Conservation (phyloP, 2,113 vertebrate species). For the Otolemur garnettii region DNA sequence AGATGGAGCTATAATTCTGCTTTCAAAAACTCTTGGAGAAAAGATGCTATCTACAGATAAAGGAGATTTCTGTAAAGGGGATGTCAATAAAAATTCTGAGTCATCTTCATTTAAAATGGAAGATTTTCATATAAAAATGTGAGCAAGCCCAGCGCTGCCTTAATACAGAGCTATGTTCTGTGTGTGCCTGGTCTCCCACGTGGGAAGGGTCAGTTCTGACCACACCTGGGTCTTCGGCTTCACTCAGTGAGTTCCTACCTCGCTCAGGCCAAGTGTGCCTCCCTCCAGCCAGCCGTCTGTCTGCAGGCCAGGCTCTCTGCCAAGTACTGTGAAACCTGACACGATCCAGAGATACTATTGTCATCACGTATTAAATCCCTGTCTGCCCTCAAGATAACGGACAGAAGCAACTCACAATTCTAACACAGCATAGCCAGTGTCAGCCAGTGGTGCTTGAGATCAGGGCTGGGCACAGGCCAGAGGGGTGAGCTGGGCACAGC, state of each 20-base stretch:
- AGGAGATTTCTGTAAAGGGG: not conserved
- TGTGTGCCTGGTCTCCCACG: not conserved
- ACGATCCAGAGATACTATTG: not conserved
- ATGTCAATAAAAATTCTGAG: not conserved
- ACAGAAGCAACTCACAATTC: not conserved
- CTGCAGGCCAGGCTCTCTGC: not conserved
- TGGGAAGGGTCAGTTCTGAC: not conserved
- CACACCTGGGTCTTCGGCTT: not conserved
- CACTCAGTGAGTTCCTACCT: not conserved
- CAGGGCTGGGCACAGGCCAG: not conserved
- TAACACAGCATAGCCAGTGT: not conserved
- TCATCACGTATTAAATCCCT: too few species aligned
- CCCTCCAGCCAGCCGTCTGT: not conserved
- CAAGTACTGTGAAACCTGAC: not conserved
- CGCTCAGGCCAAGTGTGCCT: accelerated
- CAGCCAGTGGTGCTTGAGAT: not conserved
- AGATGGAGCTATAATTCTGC: conserved; percentile 12
- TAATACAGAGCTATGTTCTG: not conserved
- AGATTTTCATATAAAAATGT: not conserved
- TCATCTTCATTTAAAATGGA: not conserved
- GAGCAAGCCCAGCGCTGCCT: not conserved
- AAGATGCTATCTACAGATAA: not conserved
- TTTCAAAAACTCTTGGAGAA: conserved; percentile 13
- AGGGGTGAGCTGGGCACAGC: accelerated
- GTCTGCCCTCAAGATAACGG: not conserved